Conservation (phyloP, 2,797 vertebrate species). For the Paratrypauchen microcephalus region DNA sequence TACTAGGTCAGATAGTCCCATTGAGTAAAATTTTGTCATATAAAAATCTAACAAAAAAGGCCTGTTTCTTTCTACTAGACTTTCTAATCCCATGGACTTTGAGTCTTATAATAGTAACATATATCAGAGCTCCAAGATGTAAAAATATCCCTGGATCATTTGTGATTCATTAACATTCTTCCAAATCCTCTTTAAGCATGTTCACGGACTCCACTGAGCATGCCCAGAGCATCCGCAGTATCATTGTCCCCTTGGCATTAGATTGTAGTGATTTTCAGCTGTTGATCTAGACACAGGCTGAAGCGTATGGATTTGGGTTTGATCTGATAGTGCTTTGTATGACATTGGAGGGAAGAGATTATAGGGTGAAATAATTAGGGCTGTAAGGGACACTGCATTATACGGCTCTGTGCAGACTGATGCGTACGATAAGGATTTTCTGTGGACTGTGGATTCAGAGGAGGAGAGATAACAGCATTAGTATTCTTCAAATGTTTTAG, state of each 20-base stretch:
- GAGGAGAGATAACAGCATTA: neutral
- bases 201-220: neutral
- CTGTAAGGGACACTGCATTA: constrained; percentile 19
- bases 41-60: neutral
- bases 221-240: constrained; percentile 4
- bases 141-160: neutral
- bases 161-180: constrained; percentile 3
- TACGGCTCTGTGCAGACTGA: constrained; percentile 10
- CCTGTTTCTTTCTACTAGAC: neutral
- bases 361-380: constrained; percentile 45
- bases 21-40: neutral
- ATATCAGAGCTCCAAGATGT: neutral
- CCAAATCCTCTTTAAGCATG: neutral
- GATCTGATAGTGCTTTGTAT: constrained; percentile 50
- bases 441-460: neutral
- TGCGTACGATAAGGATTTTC: constrained; percentile 12
- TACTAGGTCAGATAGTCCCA: neutral
- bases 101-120: neutral
- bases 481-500: constrained; percentile 1
- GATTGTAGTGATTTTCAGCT: constrained; percentile 21
- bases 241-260: constrained; percentile 21
- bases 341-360: constrained; percentile 37
- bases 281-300: constrained; percentile 26
- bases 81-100: neutral
- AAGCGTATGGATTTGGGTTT: constrained; percentile 36